These are phyloP conservation scores for Drosophila hamatofila DNA, from an alignment of 2,888 invertebrate species.

Conservation along the genomic window DNA sequence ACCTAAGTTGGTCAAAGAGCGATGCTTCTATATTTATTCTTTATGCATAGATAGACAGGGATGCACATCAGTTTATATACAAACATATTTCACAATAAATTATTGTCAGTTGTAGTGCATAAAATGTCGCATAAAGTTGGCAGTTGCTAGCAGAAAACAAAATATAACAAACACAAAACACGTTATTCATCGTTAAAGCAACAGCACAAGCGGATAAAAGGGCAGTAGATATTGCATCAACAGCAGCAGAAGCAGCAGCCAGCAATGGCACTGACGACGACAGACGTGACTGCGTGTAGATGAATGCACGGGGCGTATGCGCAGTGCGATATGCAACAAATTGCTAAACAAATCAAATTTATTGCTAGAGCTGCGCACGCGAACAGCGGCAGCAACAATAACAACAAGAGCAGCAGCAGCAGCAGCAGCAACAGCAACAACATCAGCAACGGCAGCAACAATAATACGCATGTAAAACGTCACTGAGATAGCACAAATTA, in stretches of 20 bases:
- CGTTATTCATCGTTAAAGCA: conserved; percentile 77
- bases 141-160: conserved; percentile 37
- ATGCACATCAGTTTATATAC: conserved; percentile 30
- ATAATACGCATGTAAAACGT: conserved; percentile 67
- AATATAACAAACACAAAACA: conserved; percentile 41
- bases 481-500: conserved; percentile 72
- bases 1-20: not conserved
- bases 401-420: conserved; percentile 16
- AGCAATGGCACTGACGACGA: conserved; percentile 28
- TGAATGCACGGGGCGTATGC: conserved; percentile 79
- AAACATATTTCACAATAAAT: conserved; percentile 76
- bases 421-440: conserved; percentile 16
- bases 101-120: conserved; percentile 76
- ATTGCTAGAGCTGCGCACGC: conserved; percentile 64
- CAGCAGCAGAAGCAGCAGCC: conserved; percentile 1
- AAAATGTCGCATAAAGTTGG: conserved; percentile 68
- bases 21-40: not conserved
- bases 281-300: conserved; percentile 67
- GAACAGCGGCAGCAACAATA: conserved; percentile 25
- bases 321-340: conserved; percentile 81
- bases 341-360: conserved; percentile 81
- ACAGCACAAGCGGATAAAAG: conserved; percentile 35
- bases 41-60: conserved; percentile 6
- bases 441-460: conserved; percentile 9
- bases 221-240: conserved; percentile 1